Base-by-base conservation (phyloP, 2,113 vertebrate genomes). In the Pluvianellus socialis region DNA sequence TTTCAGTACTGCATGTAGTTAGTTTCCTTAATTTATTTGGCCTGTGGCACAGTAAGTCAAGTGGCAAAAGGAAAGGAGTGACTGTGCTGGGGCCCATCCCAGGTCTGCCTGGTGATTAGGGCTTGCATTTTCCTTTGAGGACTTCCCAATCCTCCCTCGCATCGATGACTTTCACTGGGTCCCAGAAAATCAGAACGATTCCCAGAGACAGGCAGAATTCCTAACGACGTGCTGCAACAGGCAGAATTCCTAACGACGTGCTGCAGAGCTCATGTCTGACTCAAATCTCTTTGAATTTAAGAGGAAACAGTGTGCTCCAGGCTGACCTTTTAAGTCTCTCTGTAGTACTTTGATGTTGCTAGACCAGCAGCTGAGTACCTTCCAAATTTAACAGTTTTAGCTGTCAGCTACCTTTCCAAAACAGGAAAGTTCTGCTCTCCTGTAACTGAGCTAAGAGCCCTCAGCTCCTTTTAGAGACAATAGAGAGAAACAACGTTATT, bases 391-490 rank as follows among this genome's bases (percentile, higher is more conserved):
- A 90, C 71, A 94, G 62, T 87, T 96, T 93, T 91, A 88, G 61
- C 65, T 94, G 89, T 88, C 70, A 67, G 66, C 90, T 91, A 86
- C 53, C 35, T 76, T 93, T 86, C 96, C 94, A 96, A 96, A 95
- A 96, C 94, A 95, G 94, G 95, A 91, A 95, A 76, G 76, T 76
- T 89, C 62, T 55, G 2, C 20, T 68, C 65, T 94, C 19, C 65
- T 75, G 24, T 66, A 76, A 90, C 53, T 52, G 61, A 96, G 73
- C 84, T 88, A 76, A 88, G 79, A 94, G 88, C 59, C 45, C 26
- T 91, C 73, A 87, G 49, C 66, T 93, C 92, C 96, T 94, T 93
- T 90, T 87, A 68, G 74, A 96, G 90, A 94, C 91, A 95, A 90
- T 65, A 79, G 66, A 56, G 35, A 96, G 35, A 87, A 96, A 93